Evolutionary conservation across 2,888 invertebrate species (phyloP), one percentile per base, ranked within the genome.

Genomic region (Drosophila differens): DNA sequence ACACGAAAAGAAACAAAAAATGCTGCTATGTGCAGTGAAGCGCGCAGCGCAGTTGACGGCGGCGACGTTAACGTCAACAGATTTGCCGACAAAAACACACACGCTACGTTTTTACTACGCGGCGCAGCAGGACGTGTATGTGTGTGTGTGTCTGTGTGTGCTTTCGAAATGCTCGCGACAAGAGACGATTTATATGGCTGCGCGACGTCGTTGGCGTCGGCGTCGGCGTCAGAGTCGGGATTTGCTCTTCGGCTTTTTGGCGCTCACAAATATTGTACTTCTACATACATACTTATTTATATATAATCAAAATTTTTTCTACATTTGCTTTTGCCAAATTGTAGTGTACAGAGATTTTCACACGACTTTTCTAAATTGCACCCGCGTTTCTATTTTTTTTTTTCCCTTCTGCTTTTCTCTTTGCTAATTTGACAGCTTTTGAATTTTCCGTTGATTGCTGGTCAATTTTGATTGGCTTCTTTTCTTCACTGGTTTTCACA

Each of bases 311-410:
- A 64, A 57, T 85, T 82, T 83, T 89, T 85, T 82, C 76, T 74
- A 75, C 69, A 74, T 81, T 83, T 73, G 62, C 57, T 76, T 83
- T 74, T 76, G 89, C 81, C 85, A 80, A 88, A 86, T 91, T 92
- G 90, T 88, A 85, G 89, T 86, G 88, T 91, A 91, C 87, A 88
- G 84, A 91, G 89, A 91, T 91, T 91, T 91, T 89, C 74, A 68
- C 74, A 76, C 75, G 69, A 67, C 54, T 78, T 80, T 84, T 63
- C 57, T 68, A 71, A 72, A 71, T 67, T 75, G 76, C 54, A 83
- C 62, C 70, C 58, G 47, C 47, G 47, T 70, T 67, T 61, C 52
- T 33, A 22, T 54, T 30, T 9, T n/a, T 32, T 19, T 10, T 1
- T 28, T 22, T n/a, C 14, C 37, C 35, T 25, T 35, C 51, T 61